Conservation (phyloP, 2,113 vertebrate genomes). For the Empidonax traillii region DNA sequence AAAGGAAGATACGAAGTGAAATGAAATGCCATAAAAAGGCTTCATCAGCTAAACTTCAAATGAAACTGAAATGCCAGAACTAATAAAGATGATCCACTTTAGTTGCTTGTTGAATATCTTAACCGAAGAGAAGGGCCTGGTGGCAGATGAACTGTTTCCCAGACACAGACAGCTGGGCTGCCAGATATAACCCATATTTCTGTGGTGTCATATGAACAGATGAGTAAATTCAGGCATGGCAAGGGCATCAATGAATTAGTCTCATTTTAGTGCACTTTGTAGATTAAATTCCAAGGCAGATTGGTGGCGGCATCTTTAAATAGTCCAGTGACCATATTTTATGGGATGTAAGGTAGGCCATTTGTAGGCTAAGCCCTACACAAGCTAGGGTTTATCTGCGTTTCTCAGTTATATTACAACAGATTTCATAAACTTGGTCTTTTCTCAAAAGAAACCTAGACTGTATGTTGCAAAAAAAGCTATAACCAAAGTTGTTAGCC, state of each 20-base stretch:
- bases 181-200: not conserved
- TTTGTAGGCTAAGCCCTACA: not conserved
- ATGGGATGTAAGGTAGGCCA: not conserved
- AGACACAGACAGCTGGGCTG: accelerated
- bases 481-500: not conserved
- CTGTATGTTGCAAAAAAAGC: not conserved
- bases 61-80: not conserved
- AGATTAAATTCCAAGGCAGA: not conserved
- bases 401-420: not conserved
- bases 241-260: not conserved
- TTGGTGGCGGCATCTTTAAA: not conserved
- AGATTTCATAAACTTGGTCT: not conserved
- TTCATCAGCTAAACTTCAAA: not conserved
- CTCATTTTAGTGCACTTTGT: not conserved
- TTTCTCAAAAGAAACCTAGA: not conserved
- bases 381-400: not conserved
- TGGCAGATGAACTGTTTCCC: not conserved
- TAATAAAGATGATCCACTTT: not conserved
- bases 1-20: not conserved
- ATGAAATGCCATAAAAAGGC: not conserved
- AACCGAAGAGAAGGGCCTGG: not conserved
- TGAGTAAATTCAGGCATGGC: not conserved
- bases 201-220: not conserved
- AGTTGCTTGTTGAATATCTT: not conserved
- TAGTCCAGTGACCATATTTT: not conserved